Conservation (phyloP, 2,888 invertebrate species). For the Prenolepis imparis region DNA sequence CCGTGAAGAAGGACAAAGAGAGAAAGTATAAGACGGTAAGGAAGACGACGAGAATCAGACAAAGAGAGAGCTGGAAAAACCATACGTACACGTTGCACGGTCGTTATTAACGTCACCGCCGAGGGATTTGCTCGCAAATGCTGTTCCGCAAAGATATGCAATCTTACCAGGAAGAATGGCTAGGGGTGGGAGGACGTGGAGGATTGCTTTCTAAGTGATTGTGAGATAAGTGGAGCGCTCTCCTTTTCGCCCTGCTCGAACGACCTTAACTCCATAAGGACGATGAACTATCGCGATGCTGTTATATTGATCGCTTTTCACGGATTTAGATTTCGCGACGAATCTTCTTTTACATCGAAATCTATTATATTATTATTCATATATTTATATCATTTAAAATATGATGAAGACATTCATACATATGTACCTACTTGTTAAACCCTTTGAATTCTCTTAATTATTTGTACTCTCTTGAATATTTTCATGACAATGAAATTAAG, state of each 20-base stretch:
- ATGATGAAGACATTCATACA: not conserved
- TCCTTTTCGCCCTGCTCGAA: constrained; percentile 64
- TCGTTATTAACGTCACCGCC: constrained; percentile 76
- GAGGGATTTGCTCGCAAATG: constrained; percentile 75
- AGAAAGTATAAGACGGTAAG: constrained; percentile 25
- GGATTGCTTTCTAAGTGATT: constrained; percentile 78
- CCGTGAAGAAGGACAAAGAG: constrained; percentile 60
- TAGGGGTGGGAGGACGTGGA: constrained; percentile 52
- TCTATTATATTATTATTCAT: not conserved
- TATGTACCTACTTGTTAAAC: not conserved
- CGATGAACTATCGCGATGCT: constrained; percentile 52
- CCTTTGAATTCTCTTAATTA: not conserved
- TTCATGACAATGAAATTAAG: not conserved
- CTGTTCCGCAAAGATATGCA: constrained; percentile 73
- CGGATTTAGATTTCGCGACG: constrained; percentile 3
- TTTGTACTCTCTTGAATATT: not conserved
- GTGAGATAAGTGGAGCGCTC: constrained; percentile 76
- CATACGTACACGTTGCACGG: constrained; percentile 72
- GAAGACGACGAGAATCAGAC: constrained; percentile 21
- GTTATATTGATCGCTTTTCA: constrained; percentile 35
- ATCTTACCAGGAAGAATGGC: constrained; percentile 68
- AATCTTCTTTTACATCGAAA: not conserved
- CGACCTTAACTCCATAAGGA: constrained; percentile 54
- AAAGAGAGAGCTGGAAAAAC: constrained; percentile 64
- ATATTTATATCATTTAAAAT: constrained; percentile 1